Evolutionary conservation across 2,888 invertebrate species (phyloP).

Genomic region (Apamea sordens): DNA sequence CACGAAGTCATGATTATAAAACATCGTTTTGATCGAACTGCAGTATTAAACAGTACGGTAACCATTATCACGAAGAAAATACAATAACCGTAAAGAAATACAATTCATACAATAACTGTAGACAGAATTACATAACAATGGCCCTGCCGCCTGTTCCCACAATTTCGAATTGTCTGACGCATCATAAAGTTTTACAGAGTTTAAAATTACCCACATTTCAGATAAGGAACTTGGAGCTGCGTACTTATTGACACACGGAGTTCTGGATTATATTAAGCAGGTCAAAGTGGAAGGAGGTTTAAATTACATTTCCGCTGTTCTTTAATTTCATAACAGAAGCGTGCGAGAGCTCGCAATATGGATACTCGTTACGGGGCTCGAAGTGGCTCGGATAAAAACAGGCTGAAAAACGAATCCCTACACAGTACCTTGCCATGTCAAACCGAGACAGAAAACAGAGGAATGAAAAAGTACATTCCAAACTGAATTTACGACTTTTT

Average conservation of each 20-base stretch:
- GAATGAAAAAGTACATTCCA: constrained; percentile 45
- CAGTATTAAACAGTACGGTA: constrained; percentile 8
- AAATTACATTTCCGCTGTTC: constrained; percentile 56
- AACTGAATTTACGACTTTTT: constrained; percentile 60
- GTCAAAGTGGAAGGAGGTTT: constrained; percentile 46
- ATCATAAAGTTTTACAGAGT: constrained; percentile 51
- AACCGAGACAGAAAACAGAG: constrained; percentile 51
- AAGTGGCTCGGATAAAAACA: constrained; percentile 50
- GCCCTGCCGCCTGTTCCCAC: constrained; percentile 48
- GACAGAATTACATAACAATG: constrained; percentile 58
- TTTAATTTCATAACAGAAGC: constrained; percentile 52
- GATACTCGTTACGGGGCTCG: constrained; percentile 60
- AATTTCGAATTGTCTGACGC: constrained; percentile 52
- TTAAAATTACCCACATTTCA: constrained; percentile 48
- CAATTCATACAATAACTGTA: constrained; percentile 41
- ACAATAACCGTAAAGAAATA: constrained; percentile 54
- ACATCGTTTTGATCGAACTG: constrained; percentile 16
- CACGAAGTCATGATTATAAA: constrained; percentile 21
- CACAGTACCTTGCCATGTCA: constrained; percentile 27
- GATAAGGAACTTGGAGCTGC: constrained; percentile 36
- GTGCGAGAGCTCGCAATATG: constrained; percentile 62
- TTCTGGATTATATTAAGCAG: constrained; percentile 38
- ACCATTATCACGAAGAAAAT: constrained; percentile 33
- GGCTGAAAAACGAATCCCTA: constrained; percentile 43
- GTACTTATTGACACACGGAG: constrained; percentile 39